Conservation (phyloP, 2,888 invertebrate genomes). For the Ectobius pallidus region DNA sequence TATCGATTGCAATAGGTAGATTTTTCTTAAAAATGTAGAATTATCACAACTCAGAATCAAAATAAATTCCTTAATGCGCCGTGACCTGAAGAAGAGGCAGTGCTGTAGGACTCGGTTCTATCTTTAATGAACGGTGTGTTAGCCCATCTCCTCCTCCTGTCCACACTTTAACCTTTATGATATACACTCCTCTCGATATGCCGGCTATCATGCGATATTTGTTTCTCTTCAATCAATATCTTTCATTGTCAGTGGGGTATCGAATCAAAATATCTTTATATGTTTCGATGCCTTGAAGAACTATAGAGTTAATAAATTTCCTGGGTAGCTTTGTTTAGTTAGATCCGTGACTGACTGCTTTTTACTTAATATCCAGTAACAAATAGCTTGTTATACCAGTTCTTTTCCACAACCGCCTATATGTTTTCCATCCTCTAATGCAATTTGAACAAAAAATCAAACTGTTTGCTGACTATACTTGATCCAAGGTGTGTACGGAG, state of each 20-base stretch:
- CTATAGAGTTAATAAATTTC: not conserved
- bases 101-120: not conserved
- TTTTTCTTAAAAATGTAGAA: no score
- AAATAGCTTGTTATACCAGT: no score
- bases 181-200: not conserved
- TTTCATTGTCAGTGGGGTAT: not conserved
- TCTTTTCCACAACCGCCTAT: no score
- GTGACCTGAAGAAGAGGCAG: not conserved
- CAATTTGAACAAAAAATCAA: no score
- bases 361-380: not conserved
- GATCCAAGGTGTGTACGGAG: no score
- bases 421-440: no score
- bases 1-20: no score
- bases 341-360: constrained; percentile 1
- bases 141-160: constrained; percentile 14
- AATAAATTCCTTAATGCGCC: no score
- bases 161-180: constrained; percentile 26
- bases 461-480: no score
- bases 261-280: constrained; percentile 1
- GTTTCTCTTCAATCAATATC: constrained; percentile 1
- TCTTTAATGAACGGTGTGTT: constrained; percentile 28
- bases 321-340: not conserved
- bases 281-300: not conserved
- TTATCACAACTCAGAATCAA: no score
- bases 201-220: constrained; percentile 1